These are phyloP conservation scores for Hapalemur alaotrensis DNA, from an alignment of 2,797 vertebrate species.

Conservation along the genomic window DNA sequence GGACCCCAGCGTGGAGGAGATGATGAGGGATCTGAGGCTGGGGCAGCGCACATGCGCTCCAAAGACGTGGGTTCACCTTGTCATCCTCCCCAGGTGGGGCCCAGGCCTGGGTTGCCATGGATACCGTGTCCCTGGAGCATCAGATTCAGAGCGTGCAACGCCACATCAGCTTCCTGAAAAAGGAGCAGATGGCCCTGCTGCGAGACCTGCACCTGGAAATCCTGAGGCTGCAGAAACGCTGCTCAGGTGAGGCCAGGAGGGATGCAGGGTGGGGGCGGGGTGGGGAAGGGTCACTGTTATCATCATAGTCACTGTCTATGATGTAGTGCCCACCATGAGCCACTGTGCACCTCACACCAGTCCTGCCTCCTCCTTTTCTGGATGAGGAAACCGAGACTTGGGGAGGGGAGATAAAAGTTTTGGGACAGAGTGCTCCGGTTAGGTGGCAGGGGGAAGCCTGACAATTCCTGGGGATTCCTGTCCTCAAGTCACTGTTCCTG, in stretches of 20 bases:
- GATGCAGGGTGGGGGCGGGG: fast-evolving
- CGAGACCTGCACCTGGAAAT: constrained; percentile 96
- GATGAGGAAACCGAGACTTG: neutral
- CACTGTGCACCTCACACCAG: neutral
- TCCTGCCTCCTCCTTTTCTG: neutral
- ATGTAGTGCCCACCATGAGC: neutral
- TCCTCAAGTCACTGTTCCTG: neutral
- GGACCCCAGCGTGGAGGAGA: neutral
- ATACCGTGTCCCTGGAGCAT: constrained; percentile 90
- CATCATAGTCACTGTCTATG: neutral
- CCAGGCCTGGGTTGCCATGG: constrained; percentile 86
- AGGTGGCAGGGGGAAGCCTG: neutral
- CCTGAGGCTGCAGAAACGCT: constrained; percentile 96
- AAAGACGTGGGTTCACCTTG: constrained; percentile 31
- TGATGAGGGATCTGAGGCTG: neutral
- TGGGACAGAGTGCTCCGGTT: neutral
- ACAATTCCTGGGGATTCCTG: neutral
- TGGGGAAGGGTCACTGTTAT: neutral
- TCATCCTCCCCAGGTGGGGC: constrained; percentile 63
- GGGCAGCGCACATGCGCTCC: neutral
- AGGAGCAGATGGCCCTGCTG: constrained; percentile 95
- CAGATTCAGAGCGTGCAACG: constrained; percentile 95
- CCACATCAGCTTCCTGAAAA: constrained; percentile 94
- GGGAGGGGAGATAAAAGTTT: neutral
- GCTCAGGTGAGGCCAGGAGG: constrained; percentile 88